Percentiles rank a stretch among this genome's conserved stretches.
Evolutionary conservation across 1,140 invertebrate species (phyloP).

Genomic region (Dinothrombium tinctorium): DNA sequence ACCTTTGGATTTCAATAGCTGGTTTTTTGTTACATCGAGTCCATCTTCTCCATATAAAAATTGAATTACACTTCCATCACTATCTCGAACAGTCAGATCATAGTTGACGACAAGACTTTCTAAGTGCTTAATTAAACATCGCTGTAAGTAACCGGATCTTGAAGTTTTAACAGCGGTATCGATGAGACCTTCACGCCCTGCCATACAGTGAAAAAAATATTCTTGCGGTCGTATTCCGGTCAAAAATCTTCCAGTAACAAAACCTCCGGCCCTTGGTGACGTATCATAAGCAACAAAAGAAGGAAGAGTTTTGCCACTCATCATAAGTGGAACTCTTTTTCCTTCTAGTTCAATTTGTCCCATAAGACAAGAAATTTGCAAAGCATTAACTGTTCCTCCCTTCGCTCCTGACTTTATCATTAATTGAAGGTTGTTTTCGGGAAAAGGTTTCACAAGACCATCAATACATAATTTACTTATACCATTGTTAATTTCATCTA

Average conservation of each 20-base stretch:
- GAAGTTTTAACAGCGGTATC: conserved; percentile 65
- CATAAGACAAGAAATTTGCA: conserved; percentile 87
- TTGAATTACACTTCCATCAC: conserved; percentile 80
- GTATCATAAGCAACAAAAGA: conserved; percentile 77
- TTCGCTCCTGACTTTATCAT: conserved; percentile 98
- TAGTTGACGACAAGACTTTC: conserved; percentile 77
- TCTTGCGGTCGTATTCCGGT: conserved; percentile 92
- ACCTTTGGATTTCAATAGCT: conserved; percentile 54
- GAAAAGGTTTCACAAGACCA: conserved; percentile 60
- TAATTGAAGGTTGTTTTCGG: conserved; percentile 80
- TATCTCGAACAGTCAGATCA: conserved; percentile 82
- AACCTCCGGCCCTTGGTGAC: conserved; percentile 77
- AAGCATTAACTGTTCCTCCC: conserved; percentile 77
- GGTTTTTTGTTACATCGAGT: conserved; percentile 62
- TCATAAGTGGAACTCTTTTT: conserved; percentile 77
- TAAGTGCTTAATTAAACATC: conserved; percentile 91
- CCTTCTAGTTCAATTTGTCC: conserved; percentile 98
- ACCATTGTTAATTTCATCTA: conserved; percentile 63
- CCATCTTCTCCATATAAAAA: conserved; percentile 97
- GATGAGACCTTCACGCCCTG: conserved; percentile 68
- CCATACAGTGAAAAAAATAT: conserved; percentile 99
- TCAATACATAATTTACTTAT: conserved; percentile 61
- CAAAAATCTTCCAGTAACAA: conserved; percentile 82
- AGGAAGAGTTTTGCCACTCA: conserved; percentile 71
- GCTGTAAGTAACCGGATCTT: conserved; percentile 87